Evolutionary conservation across 2,888 invertebrate genomes (phyloP).

Genomic region (Lepidochrysops patricia): DNA sequence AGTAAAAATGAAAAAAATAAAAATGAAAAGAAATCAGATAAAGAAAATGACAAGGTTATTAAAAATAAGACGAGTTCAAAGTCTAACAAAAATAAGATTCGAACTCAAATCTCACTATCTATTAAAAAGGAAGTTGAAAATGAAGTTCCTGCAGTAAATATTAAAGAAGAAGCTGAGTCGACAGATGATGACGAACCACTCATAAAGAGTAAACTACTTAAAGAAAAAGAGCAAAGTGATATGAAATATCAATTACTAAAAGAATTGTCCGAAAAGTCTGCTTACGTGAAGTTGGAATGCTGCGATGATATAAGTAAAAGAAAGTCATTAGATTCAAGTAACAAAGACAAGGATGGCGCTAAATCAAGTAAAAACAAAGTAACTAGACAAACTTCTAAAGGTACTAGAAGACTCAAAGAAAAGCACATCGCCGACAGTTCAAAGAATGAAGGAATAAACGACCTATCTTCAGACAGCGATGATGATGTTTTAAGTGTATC

Average conservation of each 20-base stretch:
- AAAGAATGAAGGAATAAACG: constrained; percentile 48
- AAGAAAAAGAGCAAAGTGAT: constrained; percentile 53
- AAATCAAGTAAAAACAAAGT: constrained; percentile 44
- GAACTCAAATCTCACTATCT: not conserved
- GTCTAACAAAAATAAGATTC: constrained; percentile 36
- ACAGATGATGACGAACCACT: constrained; percentile 63
- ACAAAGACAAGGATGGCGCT: constrained; percentile 44
- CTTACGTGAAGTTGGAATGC: constrained; percentile 65
- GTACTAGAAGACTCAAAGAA: constrained; percentile 36
- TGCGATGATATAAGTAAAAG: constrained; percentile 61
- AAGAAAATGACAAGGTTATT: constrained; percentile 33
- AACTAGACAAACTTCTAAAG: constrained; percentile 34
- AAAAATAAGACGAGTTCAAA: constrained; percentile 36
- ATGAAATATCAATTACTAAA: constrained; percentile 57
- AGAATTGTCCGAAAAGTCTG: constrained; percentile 64
- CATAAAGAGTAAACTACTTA: constrained; percentile 58
- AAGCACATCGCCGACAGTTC: constrained; percentile 46
- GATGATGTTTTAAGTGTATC: constrained; percentile 54
- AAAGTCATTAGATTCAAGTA: constrained; percentile 47
- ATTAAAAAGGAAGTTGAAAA: constrained; percentile 40
- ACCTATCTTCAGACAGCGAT: constrained; percentile 55
- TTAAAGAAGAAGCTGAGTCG: constrained; percentile 55
- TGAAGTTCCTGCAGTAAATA: constrained; percentile 34
- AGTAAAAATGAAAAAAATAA: constrained; percentile 34
- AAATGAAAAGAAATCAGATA: constrained; percentile 37